These are phyloP conservation scores for Trichoplusia ni DNA, from an alignment of 1,140 invertebrate species.

Conservation along the genomic window DNA sequence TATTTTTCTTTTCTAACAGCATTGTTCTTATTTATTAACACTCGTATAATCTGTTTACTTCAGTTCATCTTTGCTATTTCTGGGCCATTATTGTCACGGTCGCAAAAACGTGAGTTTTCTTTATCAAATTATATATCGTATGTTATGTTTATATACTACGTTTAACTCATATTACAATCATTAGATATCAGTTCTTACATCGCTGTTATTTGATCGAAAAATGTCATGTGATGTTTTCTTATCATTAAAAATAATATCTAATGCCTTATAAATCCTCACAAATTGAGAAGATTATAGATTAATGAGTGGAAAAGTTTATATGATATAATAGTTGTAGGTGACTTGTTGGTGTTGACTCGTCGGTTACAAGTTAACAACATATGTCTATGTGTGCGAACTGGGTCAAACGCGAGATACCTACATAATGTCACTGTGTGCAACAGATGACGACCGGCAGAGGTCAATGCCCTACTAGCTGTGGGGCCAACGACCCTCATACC, in stretches of 20 bases:
- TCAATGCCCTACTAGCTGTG: slow-evolving; percentile 29
- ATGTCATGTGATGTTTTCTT: background rate
- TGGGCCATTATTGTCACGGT: no score
- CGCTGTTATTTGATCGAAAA: background rate
- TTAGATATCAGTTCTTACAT: background rate
- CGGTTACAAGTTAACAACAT: slow-evolving; percentile 15
- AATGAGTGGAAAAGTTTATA: slow-evolving; percentile 27
- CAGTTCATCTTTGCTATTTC: no score
- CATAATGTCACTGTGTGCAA: slow-evolving; percentile 34
- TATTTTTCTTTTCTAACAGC: no score
- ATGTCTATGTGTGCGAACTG: slow-evolving; percentile 37
- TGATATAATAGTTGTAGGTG: no score
- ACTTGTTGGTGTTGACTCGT: background rate
- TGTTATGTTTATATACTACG: no score
- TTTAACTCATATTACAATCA: no score
- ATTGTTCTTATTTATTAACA: no score
- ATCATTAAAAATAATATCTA: slow-evolving; percentile 8
- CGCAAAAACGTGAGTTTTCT: no score
- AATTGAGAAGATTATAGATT: slow-evolving; percentile 16
- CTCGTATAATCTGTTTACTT: no score
- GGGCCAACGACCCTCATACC: slow-evolving; percentile 28
- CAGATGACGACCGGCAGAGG: slow-evolving; percentile 33
- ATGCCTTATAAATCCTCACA: slow-evolving; percentile 5
- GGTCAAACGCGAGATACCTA: slow-evolving; percentile 39
- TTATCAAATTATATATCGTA: no score